Percentiles rank a stretch among this genome's conserved stretches.
These are phyloP conservation scores for Tamandua tetradactyla DNA, from an alignment of 2,797 vertebrate species.

Conservation along the genomic window DNA sequence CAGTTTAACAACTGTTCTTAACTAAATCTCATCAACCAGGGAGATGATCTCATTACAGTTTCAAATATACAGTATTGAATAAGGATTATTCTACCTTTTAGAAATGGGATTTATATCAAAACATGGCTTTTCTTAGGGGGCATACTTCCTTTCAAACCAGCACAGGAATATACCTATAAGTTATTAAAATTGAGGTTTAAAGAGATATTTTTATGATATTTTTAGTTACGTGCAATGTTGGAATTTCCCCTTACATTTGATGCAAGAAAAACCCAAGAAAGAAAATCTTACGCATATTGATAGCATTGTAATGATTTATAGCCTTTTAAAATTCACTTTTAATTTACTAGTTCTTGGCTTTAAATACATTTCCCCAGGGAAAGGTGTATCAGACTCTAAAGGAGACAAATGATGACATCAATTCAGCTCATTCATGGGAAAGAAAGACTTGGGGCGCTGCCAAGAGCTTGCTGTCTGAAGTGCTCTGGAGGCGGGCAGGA, in stretches of 20 bases:
- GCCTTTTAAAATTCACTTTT: not conserved
- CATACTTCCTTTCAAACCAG: too few species aligned
- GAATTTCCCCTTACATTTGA: not conserved
- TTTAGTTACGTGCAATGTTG: not conserved
- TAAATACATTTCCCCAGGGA: not conserved
- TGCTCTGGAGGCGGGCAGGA: fast-evolving
- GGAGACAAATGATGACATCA: not conserved
- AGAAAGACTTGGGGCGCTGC: not conserved
- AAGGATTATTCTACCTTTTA: too few species aligned
- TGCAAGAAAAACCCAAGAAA: not conserved
- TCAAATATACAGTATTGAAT: too few species aligned
- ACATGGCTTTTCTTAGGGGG: too few species aligned
- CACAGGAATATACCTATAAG: not conserved
- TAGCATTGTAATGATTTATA: not conserved
- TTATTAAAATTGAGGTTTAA: not conserved
- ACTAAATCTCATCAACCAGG: too few species aligned
- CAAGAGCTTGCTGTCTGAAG: not conserved
- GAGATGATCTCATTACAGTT: too few species aligned
- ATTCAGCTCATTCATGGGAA: not conserved
- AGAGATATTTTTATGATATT: not conserved
- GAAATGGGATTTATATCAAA: too few species aligned
- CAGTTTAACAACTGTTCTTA: too few species aligned
- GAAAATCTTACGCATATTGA: not conserved
- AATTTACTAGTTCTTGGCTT: not conserved
- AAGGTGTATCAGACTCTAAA: not conserved